A percentile compares a stretch with the other conserved stretches of the same genome.
These are phyloP conservation scores for Arnoldichthys spilopterus DNA, from an alignment of 2,797 vertebrate species.

Conservation along the genomic window DNA sequence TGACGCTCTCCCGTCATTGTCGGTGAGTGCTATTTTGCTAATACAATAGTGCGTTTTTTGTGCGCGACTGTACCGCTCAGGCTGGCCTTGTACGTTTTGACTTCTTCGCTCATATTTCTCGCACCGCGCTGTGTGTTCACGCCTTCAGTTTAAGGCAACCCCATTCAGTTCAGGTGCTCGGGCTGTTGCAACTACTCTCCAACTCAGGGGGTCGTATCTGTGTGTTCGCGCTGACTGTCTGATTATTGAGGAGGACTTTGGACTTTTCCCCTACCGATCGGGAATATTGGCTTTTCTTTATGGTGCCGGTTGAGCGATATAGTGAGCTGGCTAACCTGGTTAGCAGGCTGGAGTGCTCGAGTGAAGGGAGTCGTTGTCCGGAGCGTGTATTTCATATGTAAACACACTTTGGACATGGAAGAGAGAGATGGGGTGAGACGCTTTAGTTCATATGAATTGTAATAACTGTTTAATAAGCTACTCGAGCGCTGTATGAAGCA, in stretches of 20 bases:
- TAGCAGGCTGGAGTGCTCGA: not conserved
- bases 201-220: not conserved
- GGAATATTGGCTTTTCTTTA: not conserved
- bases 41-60: not conserved
- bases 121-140: constrained; percentile 31
- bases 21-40: constrained; percentile 38
- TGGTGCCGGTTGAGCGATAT: not conserved
- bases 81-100: constrained; percentile 5
- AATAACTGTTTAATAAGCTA: not conserved
- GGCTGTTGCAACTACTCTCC: constrained; percentile 4
- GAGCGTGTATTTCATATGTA: not conserved
- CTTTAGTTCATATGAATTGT: not conserved
- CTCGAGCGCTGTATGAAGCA: not conserved
- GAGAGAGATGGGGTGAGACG: constrained; percentile 54
- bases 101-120: constrained; percentile 39
- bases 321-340: not conserved
- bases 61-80: not conserved
- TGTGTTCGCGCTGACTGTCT: not conserved
- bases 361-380: not conserved
- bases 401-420: constrained; percentile 42
- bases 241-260: not conserved
- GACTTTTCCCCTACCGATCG: not conserved
- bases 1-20: not conserved
- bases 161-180: constrained; percentile 13
- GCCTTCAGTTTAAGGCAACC: constrained; percentile 47